Base-by-base conservation (phyloP, 2,113 vertebrate genomes). In the Mus spicilegus region DNA sequence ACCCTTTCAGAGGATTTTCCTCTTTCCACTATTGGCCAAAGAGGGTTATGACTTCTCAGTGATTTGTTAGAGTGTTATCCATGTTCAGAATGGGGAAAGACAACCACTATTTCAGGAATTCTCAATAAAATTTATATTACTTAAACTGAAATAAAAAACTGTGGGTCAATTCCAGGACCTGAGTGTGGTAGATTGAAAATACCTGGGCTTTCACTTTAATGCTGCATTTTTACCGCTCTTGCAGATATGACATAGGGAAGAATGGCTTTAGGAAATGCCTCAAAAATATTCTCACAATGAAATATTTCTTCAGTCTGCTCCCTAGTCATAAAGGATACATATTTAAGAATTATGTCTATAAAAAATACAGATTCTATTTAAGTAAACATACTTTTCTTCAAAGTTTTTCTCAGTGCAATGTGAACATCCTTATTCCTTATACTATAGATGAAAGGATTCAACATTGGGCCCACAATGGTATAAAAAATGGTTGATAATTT, bases 401-500 rank as follows among this genome's bases (percentile, higher is more conserved):
- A 72, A 78, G 89, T 91, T 42, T 91, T 95, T 22, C 73, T 91
- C 89, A 91, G 1, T 30, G 94, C 81, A 63, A 42, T 33, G 8
- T 95, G 89, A 0, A 95, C 73, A 63, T 95, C 89, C 14, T 91
- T 95, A 54, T 91, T 95, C 19, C 89, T 91, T 90, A 95, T 61
- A 54, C 94, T 95, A 13, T 95, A 95, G 17, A 95, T 95, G 17
- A 95, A 80, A 91, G 89, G 94, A 58, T 95, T 95, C 17, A 95
- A 20, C 82, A 91, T 91, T 36, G 94, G 94, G 0, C 89, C 89
- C 54, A 95, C 17, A 72, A 95, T 51, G 12, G 94, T 95, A 33
- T 95, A 91, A 80, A 95, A 95, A 26, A 87, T 56, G n/a, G 94
- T 80, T 3, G 81, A 70, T 4, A 95, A 19, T 72, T 95, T 95